These are phyloP conservation scores for Folsomia manolachei DNA, from an alignment of 2,888 invertebrate species.

Conservation along the genomic window DNA sequence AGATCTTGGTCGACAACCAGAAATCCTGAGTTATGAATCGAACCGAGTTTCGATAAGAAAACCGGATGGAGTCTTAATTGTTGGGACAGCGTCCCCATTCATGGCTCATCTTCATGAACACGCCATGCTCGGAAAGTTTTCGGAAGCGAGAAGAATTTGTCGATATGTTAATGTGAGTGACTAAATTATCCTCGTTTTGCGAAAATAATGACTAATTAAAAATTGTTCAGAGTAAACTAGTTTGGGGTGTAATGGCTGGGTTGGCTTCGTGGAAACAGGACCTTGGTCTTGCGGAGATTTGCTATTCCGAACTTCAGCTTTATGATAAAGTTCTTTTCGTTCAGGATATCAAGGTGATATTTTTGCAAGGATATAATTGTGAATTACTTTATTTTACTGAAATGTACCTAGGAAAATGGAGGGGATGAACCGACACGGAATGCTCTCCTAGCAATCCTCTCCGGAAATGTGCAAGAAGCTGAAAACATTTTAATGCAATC, in stretches of 20 bases:
- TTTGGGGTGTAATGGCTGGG: constrained; percentile 94
- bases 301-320: constrained; percentile 85
- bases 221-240: constrained; percentile 51
- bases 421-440: constrained; percentile 60
- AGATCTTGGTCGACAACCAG: constrained; percentile 83
- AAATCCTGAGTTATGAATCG: constrained; percentile 76
- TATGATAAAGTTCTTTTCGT: constrained; percentile 82
- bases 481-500: constrained; percentile 69
- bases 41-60: constrained; percentile 80
- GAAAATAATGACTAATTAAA: not conserved
- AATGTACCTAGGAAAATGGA: constrained; percentile 26
- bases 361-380: constrained; percentile 3
- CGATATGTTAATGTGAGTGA: constrained; percentile 62
- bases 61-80: constrained; percentile 82
- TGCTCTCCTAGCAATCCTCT: constrained; percentile 67
- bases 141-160: constrained; percentile 77
- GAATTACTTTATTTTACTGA: not conserved
- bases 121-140: constrained; percentile 75
- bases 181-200: not conserved
- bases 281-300: constrained; percentile 86
- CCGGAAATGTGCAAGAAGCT: constrained; percentile 67
- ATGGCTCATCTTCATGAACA: constrained; percentile 64
- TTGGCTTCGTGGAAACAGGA: constrained; percentile 83
- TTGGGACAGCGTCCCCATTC: constrained; percentile 70
- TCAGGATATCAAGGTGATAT: constrained; percentile 70